Evolutionary conservation across 2,797 vertebrate genomes (phyloP), one percentile per base, ranked within the genome.

Genomic region (Mycteria americana): DNA sequence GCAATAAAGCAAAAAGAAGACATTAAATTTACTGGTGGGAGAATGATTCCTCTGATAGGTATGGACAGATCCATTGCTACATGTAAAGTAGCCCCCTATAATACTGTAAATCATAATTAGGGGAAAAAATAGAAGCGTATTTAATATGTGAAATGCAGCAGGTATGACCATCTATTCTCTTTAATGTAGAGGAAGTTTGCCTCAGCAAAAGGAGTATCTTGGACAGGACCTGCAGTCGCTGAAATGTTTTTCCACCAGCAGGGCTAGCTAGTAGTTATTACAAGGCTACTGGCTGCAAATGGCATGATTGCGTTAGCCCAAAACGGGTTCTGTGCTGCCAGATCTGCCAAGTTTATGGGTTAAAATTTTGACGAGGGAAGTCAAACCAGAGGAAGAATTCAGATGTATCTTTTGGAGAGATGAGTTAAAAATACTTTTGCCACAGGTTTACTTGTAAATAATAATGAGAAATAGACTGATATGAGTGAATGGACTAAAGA

Each of bases 271-370:
- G 56, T 53, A 53, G 23, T 31, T 31, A 6, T 18, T 54, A 8
- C 50, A 28, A 48, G 41, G n/a, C 31, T 24, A 10, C 35, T 46
- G 65, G 31, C 59, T 46, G 31, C 70, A 63, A 31, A 37, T 14
- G 23, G 37, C 60, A 5, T 6, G 19, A 25, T 21, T 41, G 51
- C 3, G 0, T 53, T 48, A 53, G n/a, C 69, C 65, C 60, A 27
- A 24, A 31, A 31, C 0, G 1, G 16, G 15, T 50, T 74, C 63
- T 0, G 0, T 51, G 43, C 48, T 46, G 31, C 31, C 33, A n/a
- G n/a, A 30, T 54, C 56, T 63, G 57, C 28, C 0, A 2, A 64
- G 54, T 67, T 92, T 18, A 13, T 54, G 28, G 21, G 35, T 77
- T 77, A 64, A 48, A 35, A 39, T 35, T 74, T 50, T 69, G 85